These are phyloP conservation scores for Platorchestia sp. DNA, from an alignment of 1,140 invertebrate species.

Conservation along the genomic window DNA sequence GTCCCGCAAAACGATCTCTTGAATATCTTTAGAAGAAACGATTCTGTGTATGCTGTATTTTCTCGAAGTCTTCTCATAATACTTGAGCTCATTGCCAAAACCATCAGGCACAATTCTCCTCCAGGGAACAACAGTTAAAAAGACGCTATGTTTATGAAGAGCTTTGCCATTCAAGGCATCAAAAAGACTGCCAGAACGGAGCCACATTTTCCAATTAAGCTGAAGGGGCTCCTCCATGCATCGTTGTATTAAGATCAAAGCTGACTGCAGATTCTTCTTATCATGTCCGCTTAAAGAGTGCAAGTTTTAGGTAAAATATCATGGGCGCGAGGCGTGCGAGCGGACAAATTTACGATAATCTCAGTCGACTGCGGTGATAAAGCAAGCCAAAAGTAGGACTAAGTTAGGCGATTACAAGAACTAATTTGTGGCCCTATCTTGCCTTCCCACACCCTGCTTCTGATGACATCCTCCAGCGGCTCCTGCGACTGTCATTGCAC, in stretches of 20 bases:
- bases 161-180: constrained; percentile 14
- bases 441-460: constrained; percentile 7
- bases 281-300: constrained; percentile 45
- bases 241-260: constrained; percentile 35
- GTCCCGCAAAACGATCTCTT: background rate
- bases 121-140: constrained; percentile 7
- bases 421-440: constrained; percentile 43
- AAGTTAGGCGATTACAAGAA: constrained; percentile 47
- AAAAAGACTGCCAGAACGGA: background rate
- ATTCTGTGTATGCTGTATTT: background rate
- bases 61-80: background rate
- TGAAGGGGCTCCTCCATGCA: constrained; percentile 19
- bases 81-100: background rate
- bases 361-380: constrained; percentile 48
- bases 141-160: background rate
- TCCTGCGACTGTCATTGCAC: background rate
- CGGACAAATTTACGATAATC: constrained; percentile 53
- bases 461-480: constrained; percentile 4
- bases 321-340: constrained; percentile 14
- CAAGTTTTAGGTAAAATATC: constrained; percentile 53
- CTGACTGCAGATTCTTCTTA: constrained; percentile 51
- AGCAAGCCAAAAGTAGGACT: constrained; percentile 47
- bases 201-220: constrained; percentile 39
- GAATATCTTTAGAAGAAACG: background rate
- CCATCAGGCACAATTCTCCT: background rate